Conservation (phyloP, 2,113 vertebrate genomes). For the Miniopterus natalensis region DNA sequence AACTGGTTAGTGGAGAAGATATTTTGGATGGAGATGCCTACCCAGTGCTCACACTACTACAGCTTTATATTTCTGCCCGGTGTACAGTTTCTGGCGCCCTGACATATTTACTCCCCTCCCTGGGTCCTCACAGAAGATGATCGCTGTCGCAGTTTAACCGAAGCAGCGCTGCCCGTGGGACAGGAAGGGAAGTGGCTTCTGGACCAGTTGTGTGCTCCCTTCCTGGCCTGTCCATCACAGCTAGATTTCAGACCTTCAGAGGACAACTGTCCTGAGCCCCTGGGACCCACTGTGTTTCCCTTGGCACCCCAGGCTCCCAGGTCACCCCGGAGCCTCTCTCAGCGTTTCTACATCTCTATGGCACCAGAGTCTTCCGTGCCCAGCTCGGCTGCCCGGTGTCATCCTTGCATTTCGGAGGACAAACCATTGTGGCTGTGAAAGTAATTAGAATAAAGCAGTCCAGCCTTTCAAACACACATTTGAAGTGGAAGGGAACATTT, state of each 20-base stretch:
- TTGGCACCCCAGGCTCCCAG: too few relatives aligned
- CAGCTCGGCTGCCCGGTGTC: accelerated
- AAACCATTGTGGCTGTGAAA: accelerated
- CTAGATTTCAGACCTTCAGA: not conserved
- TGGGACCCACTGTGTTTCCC: accelerated
- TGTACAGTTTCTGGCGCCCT: accelerated
- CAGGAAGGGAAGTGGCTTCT: not conserved
- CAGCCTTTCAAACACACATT: not conserved
- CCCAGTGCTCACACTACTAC: not conserved
- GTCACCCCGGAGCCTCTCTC: not conserved
- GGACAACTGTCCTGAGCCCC: not conserved
- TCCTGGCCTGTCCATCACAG: too few relatives aligned
- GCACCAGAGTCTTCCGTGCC: not conserved
- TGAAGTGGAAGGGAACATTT: not conserved
- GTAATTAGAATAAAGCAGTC: not conserved
- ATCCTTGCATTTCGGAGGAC: not conserved
- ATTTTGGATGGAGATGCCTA: not conserved
- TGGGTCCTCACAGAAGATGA: not conserved
- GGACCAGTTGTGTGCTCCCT: not conserved
- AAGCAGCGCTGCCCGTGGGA: accelerated
- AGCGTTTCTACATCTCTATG: not conserved
- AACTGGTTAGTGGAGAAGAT: not conserved
- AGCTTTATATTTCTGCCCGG: not conserved
- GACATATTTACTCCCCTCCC: accelerated
- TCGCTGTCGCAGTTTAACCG: not conserved